phyloP scores from a whole-genome alignment of 2,113 vertebrate genomes.

The Raja brachyura region DNA sequence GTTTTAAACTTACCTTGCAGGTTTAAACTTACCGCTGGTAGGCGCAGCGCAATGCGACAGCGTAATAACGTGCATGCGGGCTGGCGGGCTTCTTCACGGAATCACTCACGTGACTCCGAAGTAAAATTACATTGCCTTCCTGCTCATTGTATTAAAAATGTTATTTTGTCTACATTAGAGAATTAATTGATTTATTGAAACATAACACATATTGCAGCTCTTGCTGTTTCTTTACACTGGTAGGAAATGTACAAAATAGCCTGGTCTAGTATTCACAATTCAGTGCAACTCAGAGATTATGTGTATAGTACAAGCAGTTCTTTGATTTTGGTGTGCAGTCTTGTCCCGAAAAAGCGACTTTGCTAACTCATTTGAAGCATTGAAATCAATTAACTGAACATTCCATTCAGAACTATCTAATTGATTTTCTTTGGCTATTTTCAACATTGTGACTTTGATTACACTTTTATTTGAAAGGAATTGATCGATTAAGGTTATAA shows the following conservation, averaged over 20 bases:
- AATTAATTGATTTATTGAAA: background rate
- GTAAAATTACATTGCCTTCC: background rate
- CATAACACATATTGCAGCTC: background rate
- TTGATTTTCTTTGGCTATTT: background rate
- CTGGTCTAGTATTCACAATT: background rate
- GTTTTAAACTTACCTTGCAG: too few species aligned
- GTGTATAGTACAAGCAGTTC: background rate
- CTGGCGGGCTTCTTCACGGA: too few species aligned
- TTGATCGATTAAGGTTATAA: background rate
- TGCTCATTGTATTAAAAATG: background rate
- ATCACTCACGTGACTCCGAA: too few species aligned
- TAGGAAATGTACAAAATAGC: background rate
- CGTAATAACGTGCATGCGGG: too few species aligned
- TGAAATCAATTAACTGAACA: background rate
- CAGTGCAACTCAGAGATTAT: background rate
- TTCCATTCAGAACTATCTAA: background rate
- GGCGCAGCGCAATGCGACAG: too few species aligned
- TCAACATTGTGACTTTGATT: background rate
- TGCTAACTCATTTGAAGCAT: background rate
- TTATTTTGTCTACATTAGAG: background rate
- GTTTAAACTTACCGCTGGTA: too few species aligned
- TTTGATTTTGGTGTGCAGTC: background rate
- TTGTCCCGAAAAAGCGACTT: background rate
- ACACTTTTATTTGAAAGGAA: background rate
- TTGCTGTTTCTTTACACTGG: background rate